Base-by-base conservation (phyloP, 2,888 invertebrate species). In the Gerris lacustris region DNA sequence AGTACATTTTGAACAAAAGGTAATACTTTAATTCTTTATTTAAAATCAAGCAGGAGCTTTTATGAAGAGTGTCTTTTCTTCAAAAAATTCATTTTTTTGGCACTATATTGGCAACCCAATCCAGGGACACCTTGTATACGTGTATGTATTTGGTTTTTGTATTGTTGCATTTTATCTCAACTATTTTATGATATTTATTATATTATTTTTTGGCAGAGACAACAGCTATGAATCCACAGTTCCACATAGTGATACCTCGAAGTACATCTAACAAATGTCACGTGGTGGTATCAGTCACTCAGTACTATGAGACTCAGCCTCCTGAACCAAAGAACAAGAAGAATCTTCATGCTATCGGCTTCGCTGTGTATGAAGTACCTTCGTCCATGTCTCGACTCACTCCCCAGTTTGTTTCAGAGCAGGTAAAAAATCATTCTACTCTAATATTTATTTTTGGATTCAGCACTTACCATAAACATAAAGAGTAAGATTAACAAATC, bases 241-340 rank as follows among this genome's bases (percentile, higher is more conserved):
- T 89, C 79, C 87, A 86, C 78, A 85, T 88, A 74, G 86, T 86
- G 79, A 86, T 88, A 72, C 86, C 87, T n/a, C 82, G 85, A 73
- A 84, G 84, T 44, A 83, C 84, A 66, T 83, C 82, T 76, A 85
- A 84, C 79, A 87, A 87, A 81, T 88, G 88, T 78, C 88, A 88
- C 82, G 87, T 88, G 71, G 88, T 89, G 64, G 87, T 89, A 71
- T 87, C 88, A 15, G 86, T 89, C 73, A 86, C 87, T 71, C 89
- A 89, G 80, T 84, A 84, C 77, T 88, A 88, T 79, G 84, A 85
- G 77, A 81, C 81, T 70, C 77, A 77, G 68, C 80, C 81, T 68
- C 76, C 77, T 9, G 84, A 84, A 76, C 77, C 78, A 6, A 83
- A 82, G 76, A 82, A 82, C 77, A 83, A 82, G 74, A 82, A 82